phyloP scores from a whole-genome alignment of 2,888 invertebrate species.

The Linyphia triangularis region DNA sequence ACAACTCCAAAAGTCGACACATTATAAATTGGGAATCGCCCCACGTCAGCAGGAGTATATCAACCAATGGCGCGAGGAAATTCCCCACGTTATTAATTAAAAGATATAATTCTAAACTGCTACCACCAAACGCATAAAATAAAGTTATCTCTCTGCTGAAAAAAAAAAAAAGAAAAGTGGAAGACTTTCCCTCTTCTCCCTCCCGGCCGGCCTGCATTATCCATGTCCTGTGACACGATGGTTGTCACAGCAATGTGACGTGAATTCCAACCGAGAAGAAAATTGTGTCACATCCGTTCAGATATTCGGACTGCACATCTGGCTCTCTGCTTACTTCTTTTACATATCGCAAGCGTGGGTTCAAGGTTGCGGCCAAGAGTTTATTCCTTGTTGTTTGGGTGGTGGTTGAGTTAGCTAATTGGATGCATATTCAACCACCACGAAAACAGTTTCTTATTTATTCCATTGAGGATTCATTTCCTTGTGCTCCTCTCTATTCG shows the following conservation, averaged over 20 bases:
- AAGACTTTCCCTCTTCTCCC: not conserved
- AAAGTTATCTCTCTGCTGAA: not conserved
- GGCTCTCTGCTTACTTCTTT: constrained; percentile 17
- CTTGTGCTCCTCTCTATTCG: not conserved
- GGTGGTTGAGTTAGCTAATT: constrained; percentile 8
- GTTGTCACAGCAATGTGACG: constrained; percentile 17
- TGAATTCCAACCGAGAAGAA: constrained; percentile 31
- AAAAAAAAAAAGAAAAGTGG: no score
- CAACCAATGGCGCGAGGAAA: no score
- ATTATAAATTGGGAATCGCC: no score
- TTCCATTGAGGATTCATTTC: not conserved
- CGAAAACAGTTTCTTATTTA: not conserved
- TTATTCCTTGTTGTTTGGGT: constrained; percentile 37
- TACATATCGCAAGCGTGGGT: not conserved
- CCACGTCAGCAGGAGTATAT: no score
- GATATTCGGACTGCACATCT: constrained; percentile 46
- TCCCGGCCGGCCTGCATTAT: not conserved
- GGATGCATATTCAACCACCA: constrained; percentile 11
- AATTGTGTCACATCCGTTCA: constrained; percentile 53
- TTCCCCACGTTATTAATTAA: no score
- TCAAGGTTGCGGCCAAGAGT: constrained; percentile 32
- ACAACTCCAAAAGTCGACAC: no score
- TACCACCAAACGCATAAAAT: no score
- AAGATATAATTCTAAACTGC: no score
- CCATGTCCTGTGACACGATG: not conserved